Base-by-base conservation (phyloP, 2,113 vertebrate species). In the Phoxinus phoxinus region DNA sequence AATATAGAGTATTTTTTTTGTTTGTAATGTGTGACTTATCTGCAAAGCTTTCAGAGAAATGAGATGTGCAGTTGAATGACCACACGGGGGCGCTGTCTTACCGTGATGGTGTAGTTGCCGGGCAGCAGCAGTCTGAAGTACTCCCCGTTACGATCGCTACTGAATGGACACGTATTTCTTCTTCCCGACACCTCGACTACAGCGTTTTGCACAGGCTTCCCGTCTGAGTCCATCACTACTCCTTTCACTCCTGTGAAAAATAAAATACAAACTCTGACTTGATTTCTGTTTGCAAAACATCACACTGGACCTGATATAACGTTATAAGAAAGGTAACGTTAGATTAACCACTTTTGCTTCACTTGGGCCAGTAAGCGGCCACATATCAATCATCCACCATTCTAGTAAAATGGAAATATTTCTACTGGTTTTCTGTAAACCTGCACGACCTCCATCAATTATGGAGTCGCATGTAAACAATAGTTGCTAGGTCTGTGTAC, bases 71-170 rank as follows among this genome's bases (percentile, higher is more conserved):
- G 21, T 56, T 8, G n/a, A n/a, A n/a, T n/a, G 19, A 56, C 53
- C 53, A 56, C 53, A 56, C 7, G 19, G 53, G 53, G 53, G 7
- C 53, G 19, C 15, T 25, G 35, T 92, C 95, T 95, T 93, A 99
- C 98, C 15, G 93, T 98, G 91, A 99, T 94, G n/a, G 80, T 93
- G 46, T 99, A 97, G 0, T 80, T 93, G 56, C 98, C 98, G 21
- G 98, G 97, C 84, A 98, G 85, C 69, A 99, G 96, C 83, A 99
- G 94, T 63, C 97, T 92, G 78, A 96, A 99, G 91, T 98, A 99
- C 81, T 99, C 98, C 84, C 98, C 98, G 0, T 96, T 89, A 56
- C 30, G 79, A 81, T 97, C 94, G 4, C 96, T 99, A 89, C 71
- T 94, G 87, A 97, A 99, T 0, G 97, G 96, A 89, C 95, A 96